Percentiles rank a stretch among this genome's conserved stretches.
These are phyloP conservation scores for Macrocentrus cingulum DNA, from an alignment of 1,140 invertebrate genomes.

Conservation along the genomic window DNA sequence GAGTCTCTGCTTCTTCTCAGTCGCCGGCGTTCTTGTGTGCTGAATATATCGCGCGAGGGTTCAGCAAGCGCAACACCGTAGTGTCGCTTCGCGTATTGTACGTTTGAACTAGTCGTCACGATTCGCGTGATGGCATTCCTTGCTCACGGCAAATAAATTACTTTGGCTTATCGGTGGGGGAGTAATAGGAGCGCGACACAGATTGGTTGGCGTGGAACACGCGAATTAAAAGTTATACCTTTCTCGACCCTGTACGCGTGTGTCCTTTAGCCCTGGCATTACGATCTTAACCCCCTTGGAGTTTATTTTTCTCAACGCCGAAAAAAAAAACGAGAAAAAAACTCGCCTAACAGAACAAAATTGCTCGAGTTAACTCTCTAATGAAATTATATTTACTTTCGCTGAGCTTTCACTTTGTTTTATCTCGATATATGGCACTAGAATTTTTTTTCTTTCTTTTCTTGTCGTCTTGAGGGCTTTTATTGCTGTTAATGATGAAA, in stretches of 20 bases:
- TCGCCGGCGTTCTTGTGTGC: constrained; percentile 1
- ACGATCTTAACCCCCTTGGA: not conserved
- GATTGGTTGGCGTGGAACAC: constrained; percentile 55
- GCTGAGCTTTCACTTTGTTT: no score
- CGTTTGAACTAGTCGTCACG: constrained; percentile 19
- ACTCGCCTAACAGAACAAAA: no score
- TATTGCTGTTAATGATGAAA: no score
- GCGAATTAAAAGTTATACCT: constrained; percentile 57
- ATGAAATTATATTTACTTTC: no score
- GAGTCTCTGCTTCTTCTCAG: not conserved
- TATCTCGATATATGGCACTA: no score
- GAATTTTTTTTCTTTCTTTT: no score
- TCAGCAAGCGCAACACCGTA: constrained; percentile 2
- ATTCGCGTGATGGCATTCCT: constrained; percentile 56
- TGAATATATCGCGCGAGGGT: constrained; percentile 4
- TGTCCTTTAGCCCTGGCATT: not conserved
- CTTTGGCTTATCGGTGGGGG: constrained; percentile 49
- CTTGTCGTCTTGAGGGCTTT: no score
- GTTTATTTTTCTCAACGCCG: no score
- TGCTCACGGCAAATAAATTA: constrained; percentile 57
- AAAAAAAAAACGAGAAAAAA: no score
- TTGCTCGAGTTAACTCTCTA: no score
- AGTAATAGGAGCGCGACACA: constrained; percentile 58
- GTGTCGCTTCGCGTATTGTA: not conserved
- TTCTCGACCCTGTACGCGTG: not conserved